Conservation (phyloP, 92 coral and sea anemone species). For the Phenganax marumi region DNA sequence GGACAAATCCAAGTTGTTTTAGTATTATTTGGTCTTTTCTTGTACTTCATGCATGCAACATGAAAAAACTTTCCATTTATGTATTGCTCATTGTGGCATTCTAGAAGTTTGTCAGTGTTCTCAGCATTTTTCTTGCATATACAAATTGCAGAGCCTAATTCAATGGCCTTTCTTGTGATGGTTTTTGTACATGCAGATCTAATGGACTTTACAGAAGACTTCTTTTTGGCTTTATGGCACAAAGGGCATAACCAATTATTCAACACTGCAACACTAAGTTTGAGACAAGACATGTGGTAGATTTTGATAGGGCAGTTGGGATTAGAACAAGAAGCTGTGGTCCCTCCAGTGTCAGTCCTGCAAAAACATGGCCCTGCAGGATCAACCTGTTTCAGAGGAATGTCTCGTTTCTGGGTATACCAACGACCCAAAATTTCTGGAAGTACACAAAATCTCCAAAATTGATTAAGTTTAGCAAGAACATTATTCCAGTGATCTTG, state of each 20-base stretch:
- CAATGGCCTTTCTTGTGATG: slow-evolving; percentile 25
- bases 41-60: slow-evolving; percentile 60
- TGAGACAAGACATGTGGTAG: slow-evolving; percentile 49
- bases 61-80: slow-evolving; percentile 68
- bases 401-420: slow-evolving; percentile 48
- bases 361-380: slow-evolving; percentile 43
- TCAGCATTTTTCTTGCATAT: slow-evolving; percentile 54
- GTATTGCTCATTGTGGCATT: slow-evolving; percentile 64
- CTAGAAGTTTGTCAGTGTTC: slow-evolving; percentile 56
- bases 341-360: slow-evolving; percentile 16
- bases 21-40: slow-evolving; percentile 67
- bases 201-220: slow-evolving; percentile 17
- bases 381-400: slow-evolving; percentile 2
- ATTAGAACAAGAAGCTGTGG: slow-evolving; percentile 43
- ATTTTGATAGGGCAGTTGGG: slow-evolving; percentile 23
- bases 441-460: slow-evolving; percentile 55
- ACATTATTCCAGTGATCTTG: slow-evolving; percentile 54
- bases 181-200: slow-evolving; percentile 24
- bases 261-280: slow-evolving; percentile 31
- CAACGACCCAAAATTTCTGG: slow-evolving; percentile 60
- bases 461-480: slow-evolving; percentile 54
- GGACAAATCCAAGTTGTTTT: slow-evolving; percentile 60
- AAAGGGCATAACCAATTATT: slow-evolving; percentile 50
- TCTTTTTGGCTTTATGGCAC: slow-evolving; percentile 47
- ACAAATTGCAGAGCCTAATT: slow-evolving; percentile 58